Percentiles rank a stretch among this genome's conserved stretches.
Evolutionary conservation across 1,140 invertebrate genomes (phyloP).

Genomic region (Bombus balteatus): DNA sequence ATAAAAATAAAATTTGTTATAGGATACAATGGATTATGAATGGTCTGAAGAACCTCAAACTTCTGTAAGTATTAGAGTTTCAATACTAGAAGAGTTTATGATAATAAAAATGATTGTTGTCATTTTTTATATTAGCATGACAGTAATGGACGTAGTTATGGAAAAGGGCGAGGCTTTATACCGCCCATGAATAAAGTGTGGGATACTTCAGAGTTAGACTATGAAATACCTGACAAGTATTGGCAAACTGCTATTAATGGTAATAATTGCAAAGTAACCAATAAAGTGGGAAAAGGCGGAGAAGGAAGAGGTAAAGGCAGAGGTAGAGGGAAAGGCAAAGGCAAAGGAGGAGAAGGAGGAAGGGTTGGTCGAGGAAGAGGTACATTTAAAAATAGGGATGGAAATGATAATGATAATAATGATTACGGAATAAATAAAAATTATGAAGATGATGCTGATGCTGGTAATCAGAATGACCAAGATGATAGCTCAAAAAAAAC

Average conservation of each 20-base stretch:
- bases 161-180: conserved; percentile 71
- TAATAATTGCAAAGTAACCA: neutral
- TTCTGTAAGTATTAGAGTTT: conserved; percentile 48
- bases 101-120: neutral
- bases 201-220: too few relatives aligned
- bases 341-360: conserved; percentile 30
- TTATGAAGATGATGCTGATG: conserved; percentile 11
- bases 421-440: neutral
- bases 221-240: neutral
- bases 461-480: neutral
- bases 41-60: conserved; percentile 35
- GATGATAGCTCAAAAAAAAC: neutral
- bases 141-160: conserved; percentile 62
- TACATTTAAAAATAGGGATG: conserved; percentile 24
- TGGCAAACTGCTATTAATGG: neutral
- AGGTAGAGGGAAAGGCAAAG: conserved; percentile 45
- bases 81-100: neutral
- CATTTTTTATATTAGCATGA: conserved; percentile 49
- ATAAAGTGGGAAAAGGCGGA: neutral
- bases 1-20: neutral
- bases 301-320: neutral
- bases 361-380: conserved; percentile 40
- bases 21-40: conserved; percentile 50
- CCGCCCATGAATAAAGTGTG: neutral
- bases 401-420: conserved; percentile 42